Conservation (phyloP, 2,797 vertebrate species). For the Staurois parvus region DNA sequence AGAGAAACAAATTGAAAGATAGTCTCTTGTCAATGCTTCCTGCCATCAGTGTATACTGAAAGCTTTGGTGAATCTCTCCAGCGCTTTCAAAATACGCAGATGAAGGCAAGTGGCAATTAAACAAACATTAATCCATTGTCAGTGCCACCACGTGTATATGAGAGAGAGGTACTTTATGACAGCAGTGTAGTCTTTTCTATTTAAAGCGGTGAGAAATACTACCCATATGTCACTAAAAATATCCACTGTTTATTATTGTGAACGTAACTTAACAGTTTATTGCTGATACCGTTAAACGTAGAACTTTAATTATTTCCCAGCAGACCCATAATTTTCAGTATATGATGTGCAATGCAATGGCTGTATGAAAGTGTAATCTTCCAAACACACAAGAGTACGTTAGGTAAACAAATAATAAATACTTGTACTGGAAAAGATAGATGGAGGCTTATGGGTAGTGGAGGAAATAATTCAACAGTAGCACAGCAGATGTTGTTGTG, state of each 20-base stretch:
- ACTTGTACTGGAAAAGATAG: background rate
- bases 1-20: too few species aligned
- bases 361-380: conserved; percentile 28
- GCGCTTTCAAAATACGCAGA: too few species aligned
- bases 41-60: too few species aligned
- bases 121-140: too few species aligned
- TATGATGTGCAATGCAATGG: conserved; percentile 1
- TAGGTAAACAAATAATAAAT: conserved; percentile 38
- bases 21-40: too few species aligned
- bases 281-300: background rate
- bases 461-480: conserved; percentile 36
- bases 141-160: too few species aligned
- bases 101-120: too few species aligned
- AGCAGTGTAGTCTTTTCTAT: too few species aligned
- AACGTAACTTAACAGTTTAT: background rate
- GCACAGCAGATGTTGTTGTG: conserved; percentile 45
- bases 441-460: conserved; percentile 22
- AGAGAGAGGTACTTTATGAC: too few species aligned
- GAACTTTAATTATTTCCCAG: conserved; percentile 7
- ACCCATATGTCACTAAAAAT: background rate
- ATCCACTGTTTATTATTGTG: background rate
- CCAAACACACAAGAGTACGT: background rate
- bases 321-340: conserved; percentile 16
- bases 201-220: background rate
- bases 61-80: too few species aligned